These are phyloP conservation scores for Lasioglossum lativentre DNA, from an alignment of 2,888 invertebrate genomes.

Conservation along the genomic window DNA sequence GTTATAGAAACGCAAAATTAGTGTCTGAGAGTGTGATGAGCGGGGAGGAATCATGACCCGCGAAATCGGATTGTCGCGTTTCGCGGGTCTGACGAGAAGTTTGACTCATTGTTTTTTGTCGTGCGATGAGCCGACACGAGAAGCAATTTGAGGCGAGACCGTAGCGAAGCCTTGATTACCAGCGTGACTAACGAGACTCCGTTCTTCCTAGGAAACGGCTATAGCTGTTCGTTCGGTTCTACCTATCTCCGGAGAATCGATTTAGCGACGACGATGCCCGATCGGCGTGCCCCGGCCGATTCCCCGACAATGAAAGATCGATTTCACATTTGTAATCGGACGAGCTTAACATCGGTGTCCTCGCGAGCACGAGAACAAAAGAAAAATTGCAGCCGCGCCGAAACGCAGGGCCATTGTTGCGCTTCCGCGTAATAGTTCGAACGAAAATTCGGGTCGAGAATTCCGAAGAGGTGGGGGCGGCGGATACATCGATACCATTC, in stretches of 20 bases:
- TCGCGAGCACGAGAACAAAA: conserved; percentile 37
- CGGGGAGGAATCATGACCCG: not conserved
- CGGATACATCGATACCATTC: conserved; percentile 29
- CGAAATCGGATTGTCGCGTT: conserved; percentile 15
- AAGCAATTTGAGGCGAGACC: conserved; percentile 74
- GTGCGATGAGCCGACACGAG: conserved; percentile 46
- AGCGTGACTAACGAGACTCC: conserved; percentile 80
- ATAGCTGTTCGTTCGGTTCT: conserved; percentile 68
- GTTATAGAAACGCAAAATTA: not conserved
- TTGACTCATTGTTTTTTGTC: conserved; percentile 33
- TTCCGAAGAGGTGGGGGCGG: not conserved
- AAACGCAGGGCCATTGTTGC: conserved; percentile 70
- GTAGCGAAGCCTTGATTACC: conserved; percentile 78
- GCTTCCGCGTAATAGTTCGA: conserved; percentile 64
- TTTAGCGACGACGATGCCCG: conserved; percentile 69
- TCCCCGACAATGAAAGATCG: conserved; percentile 78
- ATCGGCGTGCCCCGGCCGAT: conserved; percentile 68
- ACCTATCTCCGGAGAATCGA: conserved; percentile 78
- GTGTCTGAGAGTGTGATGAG: not conserved
- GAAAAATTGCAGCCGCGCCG: conserved; percentile 53
- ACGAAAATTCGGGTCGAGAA: conserved; percentile 58
- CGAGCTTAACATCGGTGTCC: conserved; percentile 61
- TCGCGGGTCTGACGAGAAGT: conserved; percentile 31
- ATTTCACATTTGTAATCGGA: conserved; percentile 79
- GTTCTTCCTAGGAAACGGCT: conserved; percentile 70